Evolutionary conservation across 2,888 invertebrate species (phyloP).

Genomic region (Tyria jacobaeae): DNA sequence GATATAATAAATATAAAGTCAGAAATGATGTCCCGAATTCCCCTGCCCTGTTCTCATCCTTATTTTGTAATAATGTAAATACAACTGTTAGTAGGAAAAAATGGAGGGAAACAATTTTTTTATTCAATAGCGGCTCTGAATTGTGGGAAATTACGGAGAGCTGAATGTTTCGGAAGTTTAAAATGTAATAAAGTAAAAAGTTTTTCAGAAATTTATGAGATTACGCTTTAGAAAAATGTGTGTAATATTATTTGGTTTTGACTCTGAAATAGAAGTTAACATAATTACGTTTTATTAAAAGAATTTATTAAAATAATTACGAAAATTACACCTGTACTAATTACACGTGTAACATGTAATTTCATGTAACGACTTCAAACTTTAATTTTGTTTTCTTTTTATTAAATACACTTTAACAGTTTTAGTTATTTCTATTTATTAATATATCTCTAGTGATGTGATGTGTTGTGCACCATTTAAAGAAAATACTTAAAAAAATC

Average conservation of each 20-base stretch:
- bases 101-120: constrained; percentile 43
- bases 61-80: constrained; percentile 53
- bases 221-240: constrained; percentile 1
- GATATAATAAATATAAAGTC: constrained; percentile 63
- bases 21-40: constrained; percentile 44
- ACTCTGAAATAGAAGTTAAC: neutral
- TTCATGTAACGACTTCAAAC: too few species aligned
- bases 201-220: constrained; percentile 10
- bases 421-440: too few species aligned
- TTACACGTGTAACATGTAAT: too few species aligned
- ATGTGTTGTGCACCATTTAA: too few species aligned
- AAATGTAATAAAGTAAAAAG: constrained; percentile 21
- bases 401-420: too few species aligned
- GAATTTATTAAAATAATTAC: too few species aligned
- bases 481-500: too few species aligned
- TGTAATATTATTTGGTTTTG: neutral
- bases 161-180: constrained; percentile 19
- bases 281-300: too few species aligned
- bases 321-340: too few species aligned
- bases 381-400: too few species aligned
- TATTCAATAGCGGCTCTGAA: constrained; percentile 29
- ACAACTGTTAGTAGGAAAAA: constrained; percentile 47
- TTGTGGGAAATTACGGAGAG: constrained; percentile 22
- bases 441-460: too few species aligned
- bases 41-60: constrained; percentile 39